Evolutionary conservation across 2,888 invertebrate genomes (phyloP), one percentile per base, ranked within the genome.

Genomic region (Scelioninae gen. 1): DNA sequence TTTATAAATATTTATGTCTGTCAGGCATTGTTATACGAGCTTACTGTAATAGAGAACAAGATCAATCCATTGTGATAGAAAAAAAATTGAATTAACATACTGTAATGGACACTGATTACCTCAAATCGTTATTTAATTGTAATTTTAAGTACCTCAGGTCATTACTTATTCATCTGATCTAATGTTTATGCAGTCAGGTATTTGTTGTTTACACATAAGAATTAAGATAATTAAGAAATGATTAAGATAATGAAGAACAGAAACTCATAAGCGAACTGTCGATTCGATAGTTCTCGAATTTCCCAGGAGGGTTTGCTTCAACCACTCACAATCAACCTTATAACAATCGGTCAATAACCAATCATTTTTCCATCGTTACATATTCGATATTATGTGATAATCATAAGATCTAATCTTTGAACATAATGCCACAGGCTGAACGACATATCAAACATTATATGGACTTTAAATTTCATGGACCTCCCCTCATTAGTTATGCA

Each of bases 21-120:
- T 11, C 3, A 16, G 53, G 47, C 23, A 68, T 80, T 72, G 63
- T 65, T 69, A 63, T 40, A 43, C 23, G 69, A 77, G 43, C 47
- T 69, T 77, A 63, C 63, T 71, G 23, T 23, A 78, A 78, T 71
- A 56, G 71, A 60, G 49, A 69, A 78, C 78, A 69, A 55, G 77
- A 77, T 69, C 45, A 43, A 51, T 51, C 45, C 40, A 55, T 0
- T 23, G 11, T 10, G 65, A n/a, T 4, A 66, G n/a, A 15, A 58
- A 69, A 62, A 56, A 10, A 1, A 31, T 0, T 23, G 40, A 63
- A 78, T 78, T 78, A 69, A 56, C 77, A 78, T 62, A 69, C n/a
- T 16, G 45, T 68, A 77, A 62, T 47, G 43, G 51, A 13, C 31
- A n/a, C 0, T 5, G 34, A 77, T 77, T 62, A 40, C 34, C 38